Conservation (phyloP, 2,888 invertebrate species). For the Caenorhabditis becei region DNA sequence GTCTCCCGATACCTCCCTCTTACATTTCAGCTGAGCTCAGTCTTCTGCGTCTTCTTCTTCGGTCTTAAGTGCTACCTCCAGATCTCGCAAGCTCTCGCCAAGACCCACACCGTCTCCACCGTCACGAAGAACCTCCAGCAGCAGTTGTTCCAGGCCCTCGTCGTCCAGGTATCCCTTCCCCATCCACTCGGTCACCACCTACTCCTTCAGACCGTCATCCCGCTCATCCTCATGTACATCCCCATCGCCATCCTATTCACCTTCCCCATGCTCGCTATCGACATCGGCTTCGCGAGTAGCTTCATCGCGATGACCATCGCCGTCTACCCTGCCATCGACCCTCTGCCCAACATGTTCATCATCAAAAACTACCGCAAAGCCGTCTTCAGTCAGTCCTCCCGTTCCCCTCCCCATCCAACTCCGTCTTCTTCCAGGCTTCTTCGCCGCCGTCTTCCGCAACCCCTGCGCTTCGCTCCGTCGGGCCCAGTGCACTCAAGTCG, state of each 20-base stretch:
- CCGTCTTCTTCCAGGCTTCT: constrained; percentile 20
- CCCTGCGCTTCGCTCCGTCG: constrained; percentile 33
- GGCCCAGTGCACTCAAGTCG: constrained; percentile 41
- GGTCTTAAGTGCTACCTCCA: constrained; percentile 35
- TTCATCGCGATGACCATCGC: constrained; percentile 48
- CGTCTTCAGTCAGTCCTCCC: constrained; percentile 18
- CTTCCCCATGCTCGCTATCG: constrained; percentile 45
- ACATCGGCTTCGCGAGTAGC: constrained; percentile 41
- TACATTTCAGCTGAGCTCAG: constrained; percentile 22
- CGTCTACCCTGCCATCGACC: constrained; percentile 45
- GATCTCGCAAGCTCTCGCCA: constrained; percentile 35
- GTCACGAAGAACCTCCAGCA: constrained; percentile 49
- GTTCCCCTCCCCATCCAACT: not conserved
- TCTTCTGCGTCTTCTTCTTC: constrained; percentile 46
- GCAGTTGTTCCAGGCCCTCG: constrained; percentile 42
- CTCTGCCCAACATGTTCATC: constrained; percentile 44
- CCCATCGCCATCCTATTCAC: constrained; percentile 41
- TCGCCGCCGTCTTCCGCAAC: constrained; percentile 20
- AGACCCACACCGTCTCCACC: constrained; percentile 28
- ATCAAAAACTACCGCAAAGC: constrained; percentile 46
- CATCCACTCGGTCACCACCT: too few relatives aligned
- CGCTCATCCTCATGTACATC: constrained; percentile 39
- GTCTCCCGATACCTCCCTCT: not conserved
- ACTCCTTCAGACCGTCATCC: constrained; percentile 32
- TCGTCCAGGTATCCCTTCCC: constrained; percentile 26